Evolutionary conservation across 2,113 vertebrate species (phyloP).

Genomic region (Siniperca chuatsi): DNA sequence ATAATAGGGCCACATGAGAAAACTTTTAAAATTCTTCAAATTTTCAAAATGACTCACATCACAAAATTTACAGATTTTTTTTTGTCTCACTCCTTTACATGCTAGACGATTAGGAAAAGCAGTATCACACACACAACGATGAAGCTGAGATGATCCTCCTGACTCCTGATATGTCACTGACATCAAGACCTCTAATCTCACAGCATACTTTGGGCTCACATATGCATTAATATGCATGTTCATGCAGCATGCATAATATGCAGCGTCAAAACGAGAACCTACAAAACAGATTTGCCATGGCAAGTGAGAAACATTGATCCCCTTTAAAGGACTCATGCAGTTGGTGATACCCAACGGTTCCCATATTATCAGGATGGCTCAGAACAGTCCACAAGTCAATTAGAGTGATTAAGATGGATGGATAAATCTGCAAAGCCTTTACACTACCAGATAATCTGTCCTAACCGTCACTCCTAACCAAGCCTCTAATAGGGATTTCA

Average conservation of each 20-base stretch:
- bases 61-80: neutral
- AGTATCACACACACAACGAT: neutral
- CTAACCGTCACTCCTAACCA: constrained; percentile 47
- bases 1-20: neutral
- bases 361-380: constrained; percentile 47
- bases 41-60: neutral
- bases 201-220: constrained; percentile 22
- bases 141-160: constrained; percentile 36
- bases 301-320: constrained; percentile 50
- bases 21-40: constrained; percentile 10
- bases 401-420: constrained; percentile 66
- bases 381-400: constrained; percentile 57
- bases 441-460: constrained; percentile 61
- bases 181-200: constrained; percentile 49
- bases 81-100: neutral
- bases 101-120: constrained; percentile 12
- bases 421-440: constrained; percentile 66
- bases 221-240: constrained; percentile 34
- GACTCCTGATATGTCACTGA: constrained; percentile 23
- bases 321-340: constrained; percentile 13
- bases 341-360: constrained; percentile 14
- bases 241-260: constrained; percentile 28
- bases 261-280: constrained; percentile 5
- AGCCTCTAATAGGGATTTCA: constrained; percentile 45
- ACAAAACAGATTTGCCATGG: neutral